These are phyloP conservation scores for Oxyscelio sp. DNA, from an alignment of 2,888 invertebrate genomes.

Conservation along the genomic window DNA sequence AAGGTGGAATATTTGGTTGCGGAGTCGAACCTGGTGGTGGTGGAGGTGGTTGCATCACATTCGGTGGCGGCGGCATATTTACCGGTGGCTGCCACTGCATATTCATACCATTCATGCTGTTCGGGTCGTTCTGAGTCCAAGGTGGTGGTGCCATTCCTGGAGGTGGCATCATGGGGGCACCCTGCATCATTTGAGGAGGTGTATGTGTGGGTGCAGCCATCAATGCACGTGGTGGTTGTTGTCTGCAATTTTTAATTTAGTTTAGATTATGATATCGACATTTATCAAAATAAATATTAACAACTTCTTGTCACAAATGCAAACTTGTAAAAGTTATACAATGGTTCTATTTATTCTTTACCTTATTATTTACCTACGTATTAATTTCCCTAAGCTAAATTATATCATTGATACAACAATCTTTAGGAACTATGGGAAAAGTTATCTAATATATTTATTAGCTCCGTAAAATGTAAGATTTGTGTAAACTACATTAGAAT, in stretches of 20 bases:
- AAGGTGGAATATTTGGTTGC: conserved; percentile 89
- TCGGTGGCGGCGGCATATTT: conserved; percentile 89
- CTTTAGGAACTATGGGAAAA: too few species aligned
- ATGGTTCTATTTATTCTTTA: too few species aligned
- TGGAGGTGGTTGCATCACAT: conserved; percentile 89
- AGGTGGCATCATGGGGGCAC: conserved; percentile 89
- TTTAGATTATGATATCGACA: too few species aligned
- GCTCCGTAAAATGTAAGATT: too few species aligned
- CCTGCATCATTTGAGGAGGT: conserved; percentile 88
- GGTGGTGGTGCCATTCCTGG: conserved; percentile 89
- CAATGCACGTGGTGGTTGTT: conserved; percentile 91
- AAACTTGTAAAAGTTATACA: too few species aligned
- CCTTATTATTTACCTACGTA: too few species aligned
- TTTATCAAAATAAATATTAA: too few species aligned
- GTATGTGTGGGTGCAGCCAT: conserved; percentile 90
- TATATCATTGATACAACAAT: too few species aligned
- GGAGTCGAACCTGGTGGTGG: conserved; percentile 89
- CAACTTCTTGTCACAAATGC: too few species aligned
- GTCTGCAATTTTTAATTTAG: conserved; percentile 83
- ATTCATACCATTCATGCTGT: conserved; percentile 84
- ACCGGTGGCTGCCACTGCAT: conserved; percentile 89
- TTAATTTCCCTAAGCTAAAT: too few species aligned
- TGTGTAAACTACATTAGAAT: too few species aligned
- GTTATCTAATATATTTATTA: too few species aligned
- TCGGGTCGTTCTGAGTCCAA: conserved; percentile 83